Evolutionary conservation across 2,888 invertebrate genomes (phyloP), one percentile per base, ranked within the genome.

Genomic region (Gnatocerus cornutus): DNA sequence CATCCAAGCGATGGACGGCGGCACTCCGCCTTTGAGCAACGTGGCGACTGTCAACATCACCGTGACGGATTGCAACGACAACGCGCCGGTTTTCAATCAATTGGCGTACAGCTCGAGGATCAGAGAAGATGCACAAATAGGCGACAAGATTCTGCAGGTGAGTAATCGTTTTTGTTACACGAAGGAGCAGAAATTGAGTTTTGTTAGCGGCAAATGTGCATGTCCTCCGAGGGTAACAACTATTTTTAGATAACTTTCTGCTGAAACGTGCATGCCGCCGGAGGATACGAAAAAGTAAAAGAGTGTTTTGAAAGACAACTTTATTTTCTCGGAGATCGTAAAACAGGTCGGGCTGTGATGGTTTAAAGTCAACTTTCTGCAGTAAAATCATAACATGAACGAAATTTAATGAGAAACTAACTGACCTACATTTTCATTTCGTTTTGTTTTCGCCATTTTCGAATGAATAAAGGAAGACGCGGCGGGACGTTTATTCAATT

Each of bases 1-100:
- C 0, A 92, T 97, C 72, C 93, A 96, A 85, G 97, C 97, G 1
- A 89, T 93, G 14, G 98, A 98, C 84, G 93, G 94, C 0, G 97
- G 97, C 5, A 88, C 89, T 10, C 96, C 96, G 1, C 96, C 98
- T 9, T 88, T 98, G 43, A 95, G 93, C 82, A 95, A 95, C 84
- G 92, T 94, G 73, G 94, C 96, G 3, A 90, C 93, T 12, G 89
- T 97, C 63, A 96, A 96, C 84, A 90, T 98, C 73, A 92, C 95
- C 5, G 89, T 97, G 12, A 86, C 89, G 9, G 97, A 97, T 85
- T 91, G 91, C 78, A 97, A 97, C 82, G 97, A 97, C 84, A 97
- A 97, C 84, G 89, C 91, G 5, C 97, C 97, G 0, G 87, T 89
- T 59, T 97, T 97, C 85, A 87, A 89, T 50, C 94, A 94, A 83